Conservation (phyloP, 2,888 invertebrate species). For the Megamerina dolium region DNA sequence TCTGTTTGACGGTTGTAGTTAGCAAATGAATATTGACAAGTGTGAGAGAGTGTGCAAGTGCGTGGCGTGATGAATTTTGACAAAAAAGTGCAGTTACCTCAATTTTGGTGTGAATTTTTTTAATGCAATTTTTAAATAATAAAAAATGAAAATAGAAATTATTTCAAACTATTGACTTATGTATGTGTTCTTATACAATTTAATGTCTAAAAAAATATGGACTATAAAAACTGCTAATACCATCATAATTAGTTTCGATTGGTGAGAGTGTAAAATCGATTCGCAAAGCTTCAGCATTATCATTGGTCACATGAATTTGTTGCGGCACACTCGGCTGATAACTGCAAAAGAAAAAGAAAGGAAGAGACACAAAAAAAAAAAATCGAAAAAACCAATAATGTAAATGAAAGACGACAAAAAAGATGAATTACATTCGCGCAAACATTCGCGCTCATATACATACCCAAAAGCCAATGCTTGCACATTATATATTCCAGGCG, state of each 20-base stretch:
- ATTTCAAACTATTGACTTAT: too few relatives aligned
- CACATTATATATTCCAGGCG: conserved; percentile 80
- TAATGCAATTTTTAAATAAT: too few relatives aligned
- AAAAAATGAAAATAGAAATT: too few relatives aligned
- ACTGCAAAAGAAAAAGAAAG: conserved; percentile 42
- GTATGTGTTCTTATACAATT: too few relatives aligned
- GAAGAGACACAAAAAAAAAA: conserved; percentile 8
- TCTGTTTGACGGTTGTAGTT: too few relatives aligned
- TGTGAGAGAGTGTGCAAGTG: too few relatives aligned
- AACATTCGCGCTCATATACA: conserved; percentile 23
- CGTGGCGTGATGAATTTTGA: too few relatives aligned
- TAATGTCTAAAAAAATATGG: conserved; percentile 45
- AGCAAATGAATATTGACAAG: too few relatives aligned
- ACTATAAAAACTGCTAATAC: conserved; percentile 47
- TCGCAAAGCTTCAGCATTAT: conserved; percentile 40
- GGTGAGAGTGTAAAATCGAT: conserved; percentile 46
- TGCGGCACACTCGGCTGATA: conserved; percentile 51
- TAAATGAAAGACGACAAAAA: too few relatives aligned
- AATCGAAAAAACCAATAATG: conserved; percentile 9
- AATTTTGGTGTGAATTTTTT: too few relatives aligned
- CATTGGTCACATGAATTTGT: conserved; percentile 45
- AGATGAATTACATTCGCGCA: conserved; percentile 9
- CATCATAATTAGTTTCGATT: conserved; percentile 42
- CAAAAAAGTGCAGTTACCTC: too few relatives aligned
- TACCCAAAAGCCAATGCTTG: conserved; percentile 70